A percentile compares a stretch with the other conserved stretches of the same genome.
phyloP scores from a whole-genome alignment of 2,113 vertebrate species.

The Pleuronectes platessa region DNA sequence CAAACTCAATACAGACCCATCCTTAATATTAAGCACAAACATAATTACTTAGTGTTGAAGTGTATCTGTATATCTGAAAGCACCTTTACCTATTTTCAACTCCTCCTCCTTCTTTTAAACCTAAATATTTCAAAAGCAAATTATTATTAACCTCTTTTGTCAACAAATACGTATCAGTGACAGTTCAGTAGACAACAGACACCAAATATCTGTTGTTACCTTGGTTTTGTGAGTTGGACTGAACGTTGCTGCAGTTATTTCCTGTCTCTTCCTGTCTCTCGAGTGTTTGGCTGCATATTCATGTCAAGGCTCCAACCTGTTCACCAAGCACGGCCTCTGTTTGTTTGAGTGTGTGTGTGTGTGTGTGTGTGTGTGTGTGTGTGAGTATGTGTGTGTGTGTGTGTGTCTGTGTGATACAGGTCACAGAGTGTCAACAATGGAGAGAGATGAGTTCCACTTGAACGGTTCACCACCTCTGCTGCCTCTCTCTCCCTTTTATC shows the following conservation, averaged over 20 bases:
- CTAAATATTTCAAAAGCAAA: not conserved
- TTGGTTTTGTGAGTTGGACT: constrained; percentile 35
- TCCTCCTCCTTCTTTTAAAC: not conserved
- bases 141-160: not conserved
- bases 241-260: constrained; percentile 28
- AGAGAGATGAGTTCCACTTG: constrained; percentile 76
- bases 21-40: too few species aligned
- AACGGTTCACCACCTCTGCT: constrained; percentile 67
- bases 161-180: not conserved
- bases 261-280: constrained; percentile 22
- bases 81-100: not conserved
- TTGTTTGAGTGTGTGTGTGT: constrained; percentile 13
- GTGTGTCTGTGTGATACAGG: constrained; percentile 59
- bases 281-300: constrained; percentile 39
- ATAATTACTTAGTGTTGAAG: too few species aligned
- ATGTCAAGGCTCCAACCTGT: constrained; percentile 42
- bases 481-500: constrained; percentile 37
- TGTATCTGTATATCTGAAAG: too few species aligned
- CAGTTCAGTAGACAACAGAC: constrained; percentile 8
- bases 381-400: constrained; percentile 11
- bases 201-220: constrained; percentile 27
- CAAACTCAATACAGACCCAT: not conserved
- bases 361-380: not conserved
- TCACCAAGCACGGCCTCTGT: constrained; percentile 35
- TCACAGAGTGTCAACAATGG: constrained; percentile 78